These are phyloP conservation scores for Cotesia typhae DNA, from an alignment of 1,140 invertebrate species.

Conservation along the genomic window DNA sequence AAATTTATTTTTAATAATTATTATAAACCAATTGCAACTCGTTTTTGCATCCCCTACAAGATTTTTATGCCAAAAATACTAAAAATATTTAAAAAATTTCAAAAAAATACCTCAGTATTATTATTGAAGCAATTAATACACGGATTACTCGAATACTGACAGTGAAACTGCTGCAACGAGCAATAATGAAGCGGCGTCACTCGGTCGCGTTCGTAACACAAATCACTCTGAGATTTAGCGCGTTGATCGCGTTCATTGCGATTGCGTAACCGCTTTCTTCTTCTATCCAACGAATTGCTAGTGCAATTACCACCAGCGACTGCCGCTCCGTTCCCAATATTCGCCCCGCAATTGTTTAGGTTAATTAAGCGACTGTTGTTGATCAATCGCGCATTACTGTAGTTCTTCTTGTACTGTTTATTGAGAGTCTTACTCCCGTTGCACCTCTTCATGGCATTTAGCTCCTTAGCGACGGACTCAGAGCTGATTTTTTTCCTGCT, in stretches of 20 bases:
- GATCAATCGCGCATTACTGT: no score
- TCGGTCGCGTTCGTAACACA: slow-evolving; percentile 52
- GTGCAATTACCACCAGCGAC: slow-evolving; percentile 36
- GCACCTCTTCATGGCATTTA: no score
- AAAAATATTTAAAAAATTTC: background rate
- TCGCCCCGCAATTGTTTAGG: no score
- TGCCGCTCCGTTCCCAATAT: background rate
- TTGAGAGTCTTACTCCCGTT: no score
- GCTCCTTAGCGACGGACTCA: no score
- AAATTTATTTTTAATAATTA: no score
- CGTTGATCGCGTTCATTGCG: slow-evolving; percentile 55
- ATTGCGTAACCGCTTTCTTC: slow-evolving; percentile 51
- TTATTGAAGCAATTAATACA: slow-evolving; percentile 52
- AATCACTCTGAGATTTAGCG: slow-evolving; percentile 56
- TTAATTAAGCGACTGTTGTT: no score
- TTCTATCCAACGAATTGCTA: slow-evolving; percentile 53
- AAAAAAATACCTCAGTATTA: slow-evolving; percentile 55
- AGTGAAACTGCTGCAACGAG: slow-evolving; percentile 54
- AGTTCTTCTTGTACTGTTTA: no score
- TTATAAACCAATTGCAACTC: no score
- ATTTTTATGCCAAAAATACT: background rate
- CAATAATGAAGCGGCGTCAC: slow-evolving; percentile 48
- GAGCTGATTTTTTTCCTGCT: no score
- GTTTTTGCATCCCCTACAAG: background rate
- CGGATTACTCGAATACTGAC: slow-evolving; percentile 49